Conservation (phyloP, 2,113 vertebrate genomes). For the Pollachius pollachius region DNA sequence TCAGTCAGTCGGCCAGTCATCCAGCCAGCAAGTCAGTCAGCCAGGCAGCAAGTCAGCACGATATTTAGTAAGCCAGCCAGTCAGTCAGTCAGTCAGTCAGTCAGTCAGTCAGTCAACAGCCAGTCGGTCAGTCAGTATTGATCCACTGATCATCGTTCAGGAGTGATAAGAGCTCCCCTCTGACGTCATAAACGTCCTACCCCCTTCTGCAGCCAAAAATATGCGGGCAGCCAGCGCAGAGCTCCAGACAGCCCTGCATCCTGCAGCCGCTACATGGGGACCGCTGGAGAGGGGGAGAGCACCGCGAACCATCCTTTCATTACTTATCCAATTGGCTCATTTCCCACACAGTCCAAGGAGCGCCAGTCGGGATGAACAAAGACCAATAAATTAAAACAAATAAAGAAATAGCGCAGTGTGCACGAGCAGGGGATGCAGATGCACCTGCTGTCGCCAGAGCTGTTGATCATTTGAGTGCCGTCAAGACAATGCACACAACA, state of each 20-base stretch:
- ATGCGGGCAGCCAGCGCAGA: conserved; percentile 28
- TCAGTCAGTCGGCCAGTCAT: neutral
- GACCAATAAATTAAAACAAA: neutral
- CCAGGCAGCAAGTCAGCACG: too few relatives aligned
- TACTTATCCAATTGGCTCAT: too few relatives aligned
- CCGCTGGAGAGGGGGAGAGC: neutral
- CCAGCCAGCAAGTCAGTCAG: conserved; percentile 8
- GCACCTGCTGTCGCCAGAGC: neutral
- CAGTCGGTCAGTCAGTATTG: too few relatives aligned
- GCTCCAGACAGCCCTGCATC: conserved; percentile 23
- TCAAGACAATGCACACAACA: neutral
- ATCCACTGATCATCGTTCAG: conserved; percentile 40
- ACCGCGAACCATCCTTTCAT: too few relatives aligned
- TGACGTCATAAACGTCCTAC: conserved; percentile 13
- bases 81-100: too few relatives aligned
- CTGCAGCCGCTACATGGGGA: neutral
- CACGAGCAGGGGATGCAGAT: neutral
- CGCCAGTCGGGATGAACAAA: too few relatives aligned
- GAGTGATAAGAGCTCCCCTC: conserved; percentile 24
- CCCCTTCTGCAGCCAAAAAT: neutral
- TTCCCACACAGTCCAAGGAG: too few relatives aligned
- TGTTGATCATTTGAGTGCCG: neutral
- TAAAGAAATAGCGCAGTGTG: neutral
- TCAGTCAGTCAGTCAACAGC: too few relatives aligned
- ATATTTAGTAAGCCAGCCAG: too few relatives aligned